phyloP scores from a whole-genome alignment of 2,888 invertebrate genomes.

The Pyrgus malvae region DNA sequence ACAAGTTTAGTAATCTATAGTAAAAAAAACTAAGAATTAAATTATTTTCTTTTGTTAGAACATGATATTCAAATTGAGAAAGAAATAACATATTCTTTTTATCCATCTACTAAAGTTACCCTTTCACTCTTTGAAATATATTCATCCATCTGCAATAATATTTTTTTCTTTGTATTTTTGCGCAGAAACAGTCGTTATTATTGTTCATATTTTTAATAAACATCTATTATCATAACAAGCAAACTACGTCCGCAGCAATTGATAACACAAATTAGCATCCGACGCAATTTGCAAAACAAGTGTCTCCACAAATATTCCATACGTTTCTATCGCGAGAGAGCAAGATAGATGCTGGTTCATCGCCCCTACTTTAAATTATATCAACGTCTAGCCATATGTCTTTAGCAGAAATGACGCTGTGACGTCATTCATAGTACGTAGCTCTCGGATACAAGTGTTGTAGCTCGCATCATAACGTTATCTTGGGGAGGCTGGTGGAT shows the following conservation, averaged over 20 bases:
- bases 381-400: slow-evolving; percentile 66
- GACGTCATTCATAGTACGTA: slow-evolving; percentile 82
- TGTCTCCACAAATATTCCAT: slow-evolving; percentile 79
- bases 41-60: no score
- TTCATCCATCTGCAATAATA: no score
- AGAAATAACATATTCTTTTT: no score
- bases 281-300: slow-evolving; percentile 78
- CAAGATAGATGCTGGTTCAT: slow-evolving; percentile 58
- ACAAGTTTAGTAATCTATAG: no score
- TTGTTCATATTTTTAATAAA: slow-evolving; percentile 26
- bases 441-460: slow-evolving; percentile 77
- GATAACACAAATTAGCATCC: slow-evolving; percentile 56
- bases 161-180: slow-evolving; percentile 1
- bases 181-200: slow-evolving; percentile 11
- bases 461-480: slow-evolving; percentile 71
- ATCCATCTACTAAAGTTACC: no score
- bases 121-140: no score
- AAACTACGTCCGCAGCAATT: slow-evolving; percentile 33
- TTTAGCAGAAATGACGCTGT: slow-evolving; percentile 59
- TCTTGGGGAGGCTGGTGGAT: slow-evolving; percentile 63
- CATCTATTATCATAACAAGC: slow-evolving; percentile 31
- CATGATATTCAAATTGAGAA: no score
- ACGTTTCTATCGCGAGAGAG: slow-evolving; percentile 71
- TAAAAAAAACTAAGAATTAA: no score
- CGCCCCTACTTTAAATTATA: slow-evolving; percentile 56